Evolutionary conservation across 92 coral and sea anemone genomes (phyloP).

Genomic region (Nematostella vectensis): DNA sequence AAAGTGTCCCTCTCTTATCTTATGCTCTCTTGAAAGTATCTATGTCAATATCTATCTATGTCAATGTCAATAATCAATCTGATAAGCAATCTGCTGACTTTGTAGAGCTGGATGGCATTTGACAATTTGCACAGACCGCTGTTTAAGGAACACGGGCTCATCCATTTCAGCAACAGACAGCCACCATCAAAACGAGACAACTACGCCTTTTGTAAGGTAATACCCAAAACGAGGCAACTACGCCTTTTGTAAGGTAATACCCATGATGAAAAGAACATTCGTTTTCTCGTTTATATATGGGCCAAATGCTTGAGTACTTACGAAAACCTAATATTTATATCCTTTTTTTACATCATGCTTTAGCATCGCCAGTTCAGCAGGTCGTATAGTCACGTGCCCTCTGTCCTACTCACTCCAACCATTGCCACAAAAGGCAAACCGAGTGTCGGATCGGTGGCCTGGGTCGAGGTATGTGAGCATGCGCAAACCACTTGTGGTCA

Average conservation of each 20-base stretch:
- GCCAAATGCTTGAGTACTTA: too few species aligned
- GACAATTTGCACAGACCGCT: background rate
- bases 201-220: constrained; percentile 3
- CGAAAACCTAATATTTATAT: background rate
- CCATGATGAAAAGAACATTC: background rate
- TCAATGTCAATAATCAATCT: too few species aligned
- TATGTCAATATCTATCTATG: too few species aligned
- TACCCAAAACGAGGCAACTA: background rate
- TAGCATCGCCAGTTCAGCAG: background rate
- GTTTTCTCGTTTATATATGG: too few species aligned
- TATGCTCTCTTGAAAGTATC: too few species aligned
- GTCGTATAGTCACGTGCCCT: background rate
- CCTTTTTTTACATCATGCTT: background rate
- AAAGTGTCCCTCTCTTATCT: too few species aligned
- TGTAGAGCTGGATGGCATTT: constrained; percentile 3
- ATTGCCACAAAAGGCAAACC: constrained; percentile 1
- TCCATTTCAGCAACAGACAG: background rate
- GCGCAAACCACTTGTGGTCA: background rate
- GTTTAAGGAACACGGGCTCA: background rate
- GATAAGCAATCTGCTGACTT: too few species aligned
- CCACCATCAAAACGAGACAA: background rate
- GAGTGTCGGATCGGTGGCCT: background rate
- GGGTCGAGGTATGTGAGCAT: constrained; percentile 1
- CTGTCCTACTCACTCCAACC: background rate
- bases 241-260: constrained; percentile 3